phyloP scores from a whole-genome alignment of 1,140 invertebrate genomes.

The Bacillus rossius region DNA sequence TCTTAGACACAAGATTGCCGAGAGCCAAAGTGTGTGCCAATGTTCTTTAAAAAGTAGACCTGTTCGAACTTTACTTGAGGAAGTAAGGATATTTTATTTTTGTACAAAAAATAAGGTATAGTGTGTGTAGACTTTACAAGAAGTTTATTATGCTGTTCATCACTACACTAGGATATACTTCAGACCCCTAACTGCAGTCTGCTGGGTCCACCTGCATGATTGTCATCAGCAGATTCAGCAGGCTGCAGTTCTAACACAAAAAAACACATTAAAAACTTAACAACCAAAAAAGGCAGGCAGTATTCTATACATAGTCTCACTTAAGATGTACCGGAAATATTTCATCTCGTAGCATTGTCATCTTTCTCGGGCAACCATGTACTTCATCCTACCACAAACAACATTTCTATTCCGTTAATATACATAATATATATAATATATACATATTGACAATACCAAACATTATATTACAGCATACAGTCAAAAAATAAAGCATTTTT shows the following conservation, averaged over 20 bases:
- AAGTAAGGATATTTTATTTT: too few relatives aligned
- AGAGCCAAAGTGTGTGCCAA: too few relatives aligned
- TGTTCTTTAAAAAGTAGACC: too few relatives aligned
- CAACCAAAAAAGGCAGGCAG: conserved; percentile 8
- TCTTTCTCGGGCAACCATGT: background rate
- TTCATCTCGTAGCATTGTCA: background rate
- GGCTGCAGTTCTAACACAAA: conserved; percentile 4
- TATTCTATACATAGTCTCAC: conserved; percentile 2
- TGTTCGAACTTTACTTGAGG: too few relatives aligned
- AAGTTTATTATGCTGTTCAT: too few relatives aligned
- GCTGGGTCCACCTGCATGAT: too few relatives aligned
- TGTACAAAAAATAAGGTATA: too few relatives aligned
- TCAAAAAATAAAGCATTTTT: background rate
- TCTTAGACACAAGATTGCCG: too few relatives aligned
- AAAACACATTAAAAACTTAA: conserved; percentile 6
- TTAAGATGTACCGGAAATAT: background rate
- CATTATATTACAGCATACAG: background rate
- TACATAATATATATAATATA: background rate
- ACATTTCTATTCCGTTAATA: conserved; percentile 2
- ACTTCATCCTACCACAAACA: background rate
- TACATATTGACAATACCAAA: background rate
- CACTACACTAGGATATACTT: too few relatives aligned
- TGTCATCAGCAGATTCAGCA: background rate
- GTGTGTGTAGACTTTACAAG: too few relatives aligned
- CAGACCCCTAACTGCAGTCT: too few relatives aligned